Evolutionary conservation across 2,888 invertebrate genomes (phyloP), one percentile per base, ranked within the genome.

Genomic region (Maniola hyperantus): DNA sequence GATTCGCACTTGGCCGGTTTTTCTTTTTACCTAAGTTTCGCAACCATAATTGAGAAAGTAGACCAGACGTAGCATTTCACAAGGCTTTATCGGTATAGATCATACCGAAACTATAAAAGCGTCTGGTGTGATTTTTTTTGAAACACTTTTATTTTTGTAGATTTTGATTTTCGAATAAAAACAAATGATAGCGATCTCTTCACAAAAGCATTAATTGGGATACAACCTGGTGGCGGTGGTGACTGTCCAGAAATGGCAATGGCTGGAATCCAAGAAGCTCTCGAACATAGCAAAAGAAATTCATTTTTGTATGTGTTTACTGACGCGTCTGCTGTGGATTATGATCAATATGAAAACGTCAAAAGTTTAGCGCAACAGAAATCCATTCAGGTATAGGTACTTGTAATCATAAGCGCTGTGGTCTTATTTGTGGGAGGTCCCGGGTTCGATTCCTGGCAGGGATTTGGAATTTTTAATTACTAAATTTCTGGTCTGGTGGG

Each of bases 231-330:
- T 1, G 84, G 82, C 0, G 84, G 83, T 1, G 77, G 1, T 0
- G 80, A 83, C 26, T 89, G 90, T 58, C 83, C 84, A 0, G 90
- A 89, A 72, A 74, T 77, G 73, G 65, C 85, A 0, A 77, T 90
- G 81, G 46, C 70, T 1, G 90, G 88, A 15, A 85, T 89, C 8
- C 77, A 83, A 67, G 33, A 70, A 5, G 89, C 75, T 0, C 72
- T 90, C 5, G 68, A 70, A 42, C 42, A 72, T 2, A 85, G 87
- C 65, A 70, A 79, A 6, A 81, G 83, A 0, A 73, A 77, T 0
- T 89, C 90, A 0, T 78, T 77, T 7, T 39, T 90, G 0, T 89
- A 85, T 63, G 84, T 89, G 0, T 86, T 86, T 18, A 89, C 89
- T 8, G 90, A 90, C 61, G 89, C 88, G 0, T 76, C 83, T 0